phyloP scores from a whole-genome alignment of 2,113 vertebrate genomes.

The Burhinus oedicnemus region DNA sequence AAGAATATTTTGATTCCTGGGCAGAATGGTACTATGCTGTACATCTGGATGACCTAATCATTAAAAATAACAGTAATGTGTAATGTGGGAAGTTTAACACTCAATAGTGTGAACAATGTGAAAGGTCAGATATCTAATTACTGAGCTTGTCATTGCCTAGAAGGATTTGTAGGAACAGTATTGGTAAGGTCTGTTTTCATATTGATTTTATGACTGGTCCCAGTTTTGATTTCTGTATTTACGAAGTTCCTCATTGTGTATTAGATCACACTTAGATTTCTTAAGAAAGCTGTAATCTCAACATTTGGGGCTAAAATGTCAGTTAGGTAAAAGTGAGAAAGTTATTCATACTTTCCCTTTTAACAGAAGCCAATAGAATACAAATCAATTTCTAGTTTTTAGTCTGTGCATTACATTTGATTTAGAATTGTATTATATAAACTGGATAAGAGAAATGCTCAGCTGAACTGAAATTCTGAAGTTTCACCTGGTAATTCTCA shows the following conservation, averaged over 20 bases:
- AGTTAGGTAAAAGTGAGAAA: not conserved
- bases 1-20: not conserved
- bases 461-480: not conserved
- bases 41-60: not conserved
- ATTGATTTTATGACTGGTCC: not conserved
- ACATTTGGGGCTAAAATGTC: not conserved
- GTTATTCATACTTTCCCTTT: not conserved
- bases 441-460: not conserved
- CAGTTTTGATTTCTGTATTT: not conserved
- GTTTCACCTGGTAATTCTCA: not conserved
- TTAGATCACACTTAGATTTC: not conserved
- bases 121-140: slow-evolving; percentile 29
- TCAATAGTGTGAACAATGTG: not conserved
- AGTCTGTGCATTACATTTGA: not conserved
- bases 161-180: not conserved
- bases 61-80: not conserved
- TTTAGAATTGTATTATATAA: not conserved
- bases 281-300: not conserved
- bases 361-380: not conserved
- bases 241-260: not conserved
- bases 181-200: not conserved
- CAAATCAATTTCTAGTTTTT: not conserved
- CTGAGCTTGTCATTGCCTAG: not conserved
- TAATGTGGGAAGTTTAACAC: not conserved
- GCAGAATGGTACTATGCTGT: not conserved